Conservation (phyloP, 1,140 invertebrate genomes). For the Procambarus virginalis region DNA sequence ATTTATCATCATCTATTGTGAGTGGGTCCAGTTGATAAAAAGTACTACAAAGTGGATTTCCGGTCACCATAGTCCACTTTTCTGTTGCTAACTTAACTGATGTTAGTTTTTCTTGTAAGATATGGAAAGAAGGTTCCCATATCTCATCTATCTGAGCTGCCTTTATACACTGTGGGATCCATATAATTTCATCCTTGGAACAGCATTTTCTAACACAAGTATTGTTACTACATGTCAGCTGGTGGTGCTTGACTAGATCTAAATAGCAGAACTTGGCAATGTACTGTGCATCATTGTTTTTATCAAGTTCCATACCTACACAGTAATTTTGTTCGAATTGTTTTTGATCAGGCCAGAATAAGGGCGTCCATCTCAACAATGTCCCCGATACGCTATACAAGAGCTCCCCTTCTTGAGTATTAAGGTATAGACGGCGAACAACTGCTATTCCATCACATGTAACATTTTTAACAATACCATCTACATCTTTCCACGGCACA, state of each 20-base stretch:
- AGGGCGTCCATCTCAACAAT: not conserved
- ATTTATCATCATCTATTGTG: not conserved
- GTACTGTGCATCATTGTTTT: not conserved
- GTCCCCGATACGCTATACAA: not conserved
- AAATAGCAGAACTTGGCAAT: conserved; percentile 25
- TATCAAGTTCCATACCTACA: conserved; percentile 7
- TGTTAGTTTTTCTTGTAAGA: not conserved
- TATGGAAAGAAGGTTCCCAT: not conserved
- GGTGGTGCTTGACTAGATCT: not conserved
- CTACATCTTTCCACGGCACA: not conserved
- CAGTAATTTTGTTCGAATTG: not conserved
- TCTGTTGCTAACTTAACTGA: not conserved
- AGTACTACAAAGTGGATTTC: not conserved
- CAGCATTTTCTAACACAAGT: conserved; percentile 45
- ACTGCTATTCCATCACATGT: not conserved
- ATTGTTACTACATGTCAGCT: not conserved
- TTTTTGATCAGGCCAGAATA: not conserved
- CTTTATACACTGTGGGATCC: no score
- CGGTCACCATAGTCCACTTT: not conserved
- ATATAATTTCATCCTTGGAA: not conserved
- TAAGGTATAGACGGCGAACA: not conserved
- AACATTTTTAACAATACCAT: not conserved
- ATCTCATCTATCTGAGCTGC: not conserved
- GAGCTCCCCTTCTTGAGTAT: not conserved
- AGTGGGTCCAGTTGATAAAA: not conserved